These are phyloP conservation scores for Argentina silus DNA, from an alignment of 2,797 vertebrate species.

Conservation along the genomic window DNA sequence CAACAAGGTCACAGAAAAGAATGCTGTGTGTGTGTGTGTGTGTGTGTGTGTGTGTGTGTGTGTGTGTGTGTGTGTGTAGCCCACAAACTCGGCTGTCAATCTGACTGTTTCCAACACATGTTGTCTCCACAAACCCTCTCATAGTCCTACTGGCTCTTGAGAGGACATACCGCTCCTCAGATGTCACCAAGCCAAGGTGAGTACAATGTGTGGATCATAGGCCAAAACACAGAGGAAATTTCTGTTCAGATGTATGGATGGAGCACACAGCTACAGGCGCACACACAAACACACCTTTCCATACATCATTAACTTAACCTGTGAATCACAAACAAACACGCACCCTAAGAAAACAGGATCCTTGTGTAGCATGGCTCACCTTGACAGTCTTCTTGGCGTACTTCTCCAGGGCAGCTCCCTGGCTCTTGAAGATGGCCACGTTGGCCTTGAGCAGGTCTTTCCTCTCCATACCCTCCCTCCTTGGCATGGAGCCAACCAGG, in stretches of 20 bases:
- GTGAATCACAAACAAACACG: neutral
- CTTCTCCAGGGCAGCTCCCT: slow-evolving; percentile 90
- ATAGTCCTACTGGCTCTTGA: neutral
- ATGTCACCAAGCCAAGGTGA: neutral
- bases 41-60: no score
- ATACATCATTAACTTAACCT: no score
- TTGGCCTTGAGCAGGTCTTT: slow-evolving; percentile 97
- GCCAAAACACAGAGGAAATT: neutral
- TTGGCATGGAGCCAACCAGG: slow-evolving; percentile 95
- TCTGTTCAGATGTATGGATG: neutral
- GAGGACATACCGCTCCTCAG: neutral
- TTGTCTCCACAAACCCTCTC: neutral
- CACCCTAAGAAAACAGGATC: neutral
- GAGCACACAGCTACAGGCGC: neutral
- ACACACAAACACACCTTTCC: neutral
- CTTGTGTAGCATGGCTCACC: slow-evolving; percentile 68
- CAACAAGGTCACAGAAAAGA: no score
- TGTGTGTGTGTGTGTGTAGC: no score
- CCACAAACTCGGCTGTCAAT: neutral
- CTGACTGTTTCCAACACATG: neutral
- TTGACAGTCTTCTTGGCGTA: slow-evolving; percentile 95
- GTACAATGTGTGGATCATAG: neutral
- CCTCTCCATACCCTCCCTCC: slow-evolving; percentile 95
- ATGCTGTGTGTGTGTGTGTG: no score
- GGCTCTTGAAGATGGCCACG: slow-evolving; percentile 93